These are phyloP conservation scores for Helicoverpa armigera DNA, from an alignment of 1,140 invertebrate species.

Conservation along the genomic window DNA sequence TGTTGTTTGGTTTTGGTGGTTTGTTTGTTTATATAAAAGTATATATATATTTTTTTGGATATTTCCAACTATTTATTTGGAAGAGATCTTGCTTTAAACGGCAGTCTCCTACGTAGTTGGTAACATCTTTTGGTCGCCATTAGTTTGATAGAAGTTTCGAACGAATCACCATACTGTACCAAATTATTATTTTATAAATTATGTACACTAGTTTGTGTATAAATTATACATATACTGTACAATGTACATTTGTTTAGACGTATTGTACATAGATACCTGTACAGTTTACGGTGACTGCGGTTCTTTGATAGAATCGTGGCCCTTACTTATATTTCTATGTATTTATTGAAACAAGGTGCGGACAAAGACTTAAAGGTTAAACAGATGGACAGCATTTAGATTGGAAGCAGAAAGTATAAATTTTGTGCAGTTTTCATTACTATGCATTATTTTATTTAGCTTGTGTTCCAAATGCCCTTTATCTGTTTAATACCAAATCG, in stretches of 20 bases:
- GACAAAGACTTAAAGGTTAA: background rate
- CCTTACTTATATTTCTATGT: conserved; percentile 33
- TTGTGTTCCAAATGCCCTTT: no score
- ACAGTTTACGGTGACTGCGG: background rate
- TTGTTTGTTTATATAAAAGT: conserved; percentile 22
- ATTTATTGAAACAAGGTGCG: conserved; percentile 32
- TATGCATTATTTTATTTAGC: no score
- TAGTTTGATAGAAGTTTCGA: conserved; percentile 8
- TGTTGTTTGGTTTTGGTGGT: conserved; percentile 30
- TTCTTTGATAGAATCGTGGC: conserved; percentile 44
- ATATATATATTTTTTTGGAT: conserved; percentile 3
- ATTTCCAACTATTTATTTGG: conserved; percentile 8
- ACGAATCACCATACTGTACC: conserved; percentile 19
- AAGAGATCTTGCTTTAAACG: background rate
- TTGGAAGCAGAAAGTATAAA: no score
- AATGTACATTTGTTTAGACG: conserved; percentile 31
- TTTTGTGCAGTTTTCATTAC: no score
- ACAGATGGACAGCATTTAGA: background rate
- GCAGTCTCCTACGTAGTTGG: background rate
- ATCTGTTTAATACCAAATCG: no score
- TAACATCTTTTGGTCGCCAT: conserved; percentile 1
- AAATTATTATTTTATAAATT: conserved; percentile 51
- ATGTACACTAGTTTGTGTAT: conserved; percentile 65
- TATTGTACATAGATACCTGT: conserved; percentile 31
- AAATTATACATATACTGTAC: conserved; percentile 34